Percentiles rank a stretch among this genome's conserved stretches.
These are phyloP conservation scores for Aegithalos caudatus DNA, from an alignment of 2,113 vertebrate species.

Conservation along the genomic window DNA sequence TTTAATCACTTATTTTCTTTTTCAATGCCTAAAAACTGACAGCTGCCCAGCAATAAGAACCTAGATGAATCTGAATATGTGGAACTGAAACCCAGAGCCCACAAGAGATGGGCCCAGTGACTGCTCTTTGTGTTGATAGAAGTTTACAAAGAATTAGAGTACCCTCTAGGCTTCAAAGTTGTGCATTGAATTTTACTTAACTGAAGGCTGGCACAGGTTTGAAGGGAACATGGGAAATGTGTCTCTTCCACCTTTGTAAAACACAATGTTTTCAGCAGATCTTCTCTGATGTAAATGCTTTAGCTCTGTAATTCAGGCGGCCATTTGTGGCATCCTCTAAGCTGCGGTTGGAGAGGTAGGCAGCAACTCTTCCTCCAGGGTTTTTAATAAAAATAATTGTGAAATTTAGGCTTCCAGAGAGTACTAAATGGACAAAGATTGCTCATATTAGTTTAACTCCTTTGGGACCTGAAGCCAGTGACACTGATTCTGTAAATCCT, in stretches of 20 bases:
- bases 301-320: background rate
- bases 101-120: background rate
- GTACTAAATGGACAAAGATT: background rate
- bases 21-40: background rate
- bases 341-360: background rate
- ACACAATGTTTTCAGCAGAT: background rate
- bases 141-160: background rate
- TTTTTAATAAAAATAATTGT: background rate
- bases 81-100: background rate
- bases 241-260: background rate
- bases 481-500: background rate
- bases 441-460: background rate
- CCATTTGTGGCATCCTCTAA: background rate
- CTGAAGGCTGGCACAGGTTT: background rate
- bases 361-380: background rate
- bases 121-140: background rate
- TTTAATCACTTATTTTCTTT: background rate
- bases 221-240: background rate
- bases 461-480: background rate
- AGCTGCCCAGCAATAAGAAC: background rate
- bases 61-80: background rate
- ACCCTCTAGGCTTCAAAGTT: background rate
- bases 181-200: background rate
- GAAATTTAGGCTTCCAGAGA: background rate
- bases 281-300: background rate